Percentiles rank a stretch among this genome's conserved stretches.
Evolutionary conservation across 2,797 vertebrate species (phyloP).

Genomic region (Takifugu ocellatus): DNA sequence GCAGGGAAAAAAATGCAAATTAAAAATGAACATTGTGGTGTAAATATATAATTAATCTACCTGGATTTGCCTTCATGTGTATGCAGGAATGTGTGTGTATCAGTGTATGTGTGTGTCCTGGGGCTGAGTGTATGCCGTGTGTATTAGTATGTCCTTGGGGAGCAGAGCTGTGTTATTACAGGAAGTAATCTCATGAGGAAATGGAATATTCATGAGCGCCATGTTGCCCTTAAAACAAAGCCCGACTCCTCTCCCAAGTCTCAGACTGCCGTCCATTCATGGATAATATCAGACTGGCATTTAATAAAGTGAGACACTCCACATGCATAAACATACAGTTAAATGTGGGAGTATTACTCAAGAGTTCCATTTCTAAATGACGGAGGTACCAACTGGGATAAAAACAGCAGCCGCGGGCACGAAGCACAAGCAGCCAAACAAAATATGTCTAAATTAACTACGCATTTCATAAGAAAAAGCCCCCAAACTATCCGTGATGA

Average conservation of each 20-base stretch:
- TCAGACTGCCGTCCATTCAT: constrained; percentile 32
- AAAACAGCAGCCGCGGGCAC: constrained; percentile 5
- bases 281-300: constrained; percentile 42
- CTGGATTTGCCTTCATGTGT: constrained; percentile 29
- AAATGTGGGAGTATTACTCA: constrained; percentile 38
- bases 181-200: constrained; percentile 69
- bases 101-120: constrained; percentile 16
- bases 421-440: constrained; percentile 8
- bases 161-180: constrained; percentile 62
- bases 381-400: not conserved
- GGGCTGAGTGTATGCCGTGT: constrained; percentile 42
- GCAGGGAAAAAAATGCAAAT: constrained; percentile 72
- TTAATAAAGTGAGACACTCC: constrained; percentile 54
- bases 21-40: constrained; percentile 69
- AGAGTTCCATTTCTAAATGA: constrained; percentile 43
- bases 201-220: constrained; percentile 74
- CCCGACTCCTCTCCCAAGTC: constrained; percentile 46
- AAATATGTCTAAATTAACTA: constrained; percentile 26
- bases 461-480: constrained; percentile 22
- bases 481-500: constrained; percentile 2
- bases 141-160: constrained; percentile 64
- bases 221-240: constrained; percentile 69
- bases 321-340: constrained; percentile 58
- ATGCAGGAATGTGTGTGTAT: constrained; percentile 7
- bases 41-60: constrained; percentile 67